Conservation (phyloP, 2,797 vertebrate species). For the Catharus ustulatus region DNA sequence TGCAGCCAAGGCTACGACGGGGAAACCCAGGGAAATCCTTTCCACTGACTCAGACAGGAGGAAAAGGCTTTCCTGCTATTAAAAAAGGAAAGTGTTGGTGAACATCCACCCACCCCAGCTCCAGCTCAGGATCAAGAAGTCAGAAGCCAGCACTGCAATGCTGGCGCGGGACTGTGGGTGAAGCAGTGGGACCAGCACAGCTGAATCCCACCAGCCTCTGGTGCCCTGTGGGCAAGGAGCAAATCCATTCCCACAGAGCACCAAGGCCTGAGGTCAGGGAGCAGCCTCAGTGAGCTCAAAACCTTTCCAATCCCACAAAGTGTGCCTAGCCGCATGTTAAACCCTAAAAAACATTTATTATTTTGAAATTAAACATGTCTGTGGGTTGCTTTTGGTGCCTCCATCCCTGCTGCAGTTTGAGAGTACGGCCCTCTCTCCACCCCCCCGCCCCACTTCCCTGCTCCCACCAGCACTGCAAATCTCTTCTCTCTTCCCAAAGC, state of each 20-base stretch:
- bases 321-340: accelerated
- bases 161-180: neutral
- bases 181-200: neutral
- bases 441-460: accelerated
- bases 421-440: accelerated
- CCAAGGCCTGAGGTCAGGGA: neutral
- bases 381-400: neutral
- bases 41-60: neutral
- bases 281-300: neutral
- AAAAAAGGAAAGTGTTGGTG: neutral
- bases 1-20: neutral
- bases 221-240: neutral
- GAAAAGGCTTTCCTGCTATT: constrained; percentile 15
- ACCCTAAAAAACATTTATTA: neutral
- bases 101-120: neutral
- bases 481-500: neutral
- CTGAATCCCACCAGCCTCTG: neutral
- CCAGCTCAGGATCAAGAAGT: neutral
- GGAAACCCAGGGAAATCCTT: neutral
- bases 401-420: neutral
- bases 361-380: neutral
- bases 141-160: neutral
- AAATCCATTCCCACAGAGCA: neutral
- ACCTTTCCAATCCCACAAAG: neutral
- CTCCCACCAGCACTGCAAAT: neutral